Percentiles rank a stretch among this genome's conserved stretches.
phyloP scores from a whole-genome alignment of 2,888 invertebrate genomes.

The Cheiracanthium punctorium region DNA sequence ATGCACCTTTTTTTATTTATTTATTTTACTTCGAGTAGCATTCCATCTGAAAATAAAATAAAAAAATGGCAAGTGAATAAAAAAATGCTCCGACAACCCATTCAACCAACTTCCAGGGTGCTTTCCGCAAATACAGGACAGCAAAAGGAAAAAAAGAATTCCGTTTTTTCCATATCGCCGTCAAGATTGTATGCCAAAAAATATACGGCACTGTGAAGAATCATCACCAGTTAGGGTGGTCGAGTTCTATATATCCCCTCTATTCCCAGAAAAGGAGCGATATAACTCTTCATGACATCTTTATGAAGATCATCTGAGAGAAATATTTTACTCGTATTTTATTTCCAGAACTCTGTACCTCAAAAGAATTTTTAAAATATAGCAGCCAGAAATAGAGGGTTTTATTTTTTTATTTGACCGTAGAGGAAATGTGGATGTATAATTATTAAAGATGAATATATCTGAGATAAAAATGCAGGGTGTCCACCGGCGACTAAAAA shows the following conservation, averaged over 20 bases:
- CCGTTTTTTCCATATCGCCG: conserved; percentile 2
- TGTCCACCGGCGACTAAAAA: no score
- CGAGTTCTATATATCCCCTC: background rate
- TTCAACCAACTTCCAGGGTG: background rate
- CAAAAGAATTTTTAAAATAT: no score
- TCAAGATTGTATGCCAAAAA: background rate
- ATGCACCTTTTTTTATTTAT: background rate
- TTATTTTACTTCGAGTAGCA: background rate
- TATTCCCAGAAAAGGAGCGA: conserved; percentile 32
- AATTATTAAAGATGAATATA: no score
- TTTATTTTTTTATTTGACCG: no score
- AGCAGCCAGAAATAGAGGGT: no score
- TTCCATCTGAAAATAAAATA: background rate
- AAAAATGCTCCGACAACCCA: background rate
- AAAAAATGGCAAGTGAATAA: background rate
- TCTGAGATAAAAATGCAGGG: no score
- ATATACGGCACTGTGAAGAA: background rate
- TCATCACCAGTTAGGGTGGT: conserved; percentile 16
- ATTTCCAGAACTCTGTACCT: background rate
- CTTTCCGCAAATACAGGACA: background rate
- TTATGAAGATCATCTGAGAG: conserved; percentile 59
- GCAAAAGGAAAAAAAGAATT: background rate
- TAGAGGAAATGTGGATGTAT: no score
- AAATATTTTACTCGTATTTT: conserved; percentile 32
- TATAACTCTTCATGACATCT: conserved; percentile 66